Percentiles rank a stretch among this genome's conserved stretches.
These are phyloP conservation scores for Sturnus vulgaris DNA, from an alignment of 2,113 vertebrate species.

Conservation along the genomic window DNA sequence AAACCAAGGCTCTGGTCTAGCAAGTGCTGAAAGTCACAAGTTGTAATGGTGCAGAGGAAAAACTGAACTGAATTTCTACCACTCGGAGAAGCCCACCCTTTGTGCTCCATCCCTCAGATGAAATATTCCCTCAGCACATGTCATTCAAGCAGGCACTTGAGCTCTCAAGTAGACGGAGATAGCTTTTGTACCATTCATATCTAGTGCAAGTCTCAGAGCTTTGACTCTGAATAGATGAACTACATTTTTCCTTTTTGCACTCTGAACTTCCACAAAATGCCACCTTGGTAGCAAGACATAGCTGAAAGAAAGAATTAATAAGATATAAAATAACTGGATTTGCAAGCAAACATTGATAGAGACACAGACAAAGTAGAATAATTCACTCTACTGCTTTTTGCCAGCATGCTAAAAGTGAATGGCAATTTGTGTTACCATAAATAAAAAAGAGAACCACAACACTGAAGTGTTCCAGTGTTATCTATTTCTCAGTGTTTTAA, in stretches of 20 bases:
- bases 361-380: rapidly evolving
- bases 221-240: not conserved
- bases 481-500: not conserved
- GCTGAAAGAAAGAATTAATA: not conserved
- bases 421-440: not conserved
- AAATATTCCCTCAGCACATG: not conserved
- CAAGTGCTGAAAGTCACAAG: not conserved
- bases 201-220: not conserved
- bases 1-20: not conserved
- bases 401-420: rapidly evolving
- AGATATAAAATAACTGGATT: not conserved
- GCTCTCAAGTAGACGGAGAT: rapidly evolving
- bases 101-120: not conserved
- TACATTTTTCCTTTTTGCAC: not conserved
- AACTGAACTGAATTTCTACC: not conserved
- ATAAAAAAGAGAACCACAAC: rapidly evolving
- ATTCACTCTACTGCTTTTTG: not conserved
- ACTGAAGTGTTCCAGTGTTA: not conserved
- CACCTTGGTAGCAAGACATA: not conserved
- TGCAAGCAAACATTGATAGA: not conserved
- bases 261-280: rapidly evolving
- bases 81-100: not conserved
- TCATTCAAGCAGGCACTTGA: not conserved
- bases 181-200: not conserved
- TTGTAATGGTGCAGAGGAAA: not conserved